Percentiles rank a stretch among this genome's conserved stretches.
Evolutionary conservation across 2,888 invertebrate species (phyloP).

Genomic region (Stenodema calcarata): DNA sequence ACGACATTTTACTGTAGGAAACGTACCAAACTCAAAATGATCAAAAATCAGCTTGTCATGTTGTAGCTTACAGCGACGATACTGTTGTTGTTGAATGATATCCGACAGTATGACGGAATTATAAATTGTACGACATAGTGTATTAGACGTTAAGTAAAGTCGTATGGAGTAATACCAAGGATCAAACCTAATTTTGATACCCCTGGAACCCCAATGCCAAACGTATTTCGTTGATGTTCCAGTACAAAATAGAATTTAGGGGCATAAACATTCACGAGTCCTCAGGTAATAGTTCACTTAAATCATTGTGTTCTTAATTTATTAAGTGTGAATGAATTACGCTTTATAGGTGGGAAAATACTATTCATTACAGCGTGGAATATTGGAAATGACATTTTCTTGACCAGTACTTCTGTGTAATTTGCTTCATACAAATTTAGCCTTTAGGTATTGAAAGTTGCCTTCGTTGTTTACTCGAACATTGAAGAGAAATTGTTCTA

Average conservation of each 20-base stretch:
- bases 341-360: constrained; percentile 12
- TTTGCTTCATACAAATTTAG: neutral
- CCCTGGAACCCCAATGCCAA: neutral
- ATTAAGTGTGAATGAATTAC: constrained; percentile 13
- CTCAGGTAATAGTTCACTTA: constrained; percentile 30
- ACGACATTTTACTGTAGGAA: too few relatives aligned
- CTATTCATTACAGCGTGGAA: neutral
- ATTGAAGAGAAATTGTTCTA: neutral
- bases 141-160: too few relatives aligned
- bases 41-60: too few relatives aligned
- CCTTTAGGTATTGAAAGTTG: neutral
- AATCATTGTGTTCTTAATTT: neutral
- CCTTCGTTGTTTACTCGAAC: neutral
- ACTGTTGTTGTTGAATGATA: too few relatives aligned
- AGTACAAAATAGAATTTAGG: neutral
- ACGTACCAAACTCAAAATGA: too few relatives aligned
- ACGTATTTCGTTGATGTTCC: neutral
- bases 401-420: neutral
- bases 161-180: too few relatives aligned
- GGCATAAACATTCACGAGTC: constrained; percentile 2
- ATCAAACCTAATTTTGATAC: neutral
- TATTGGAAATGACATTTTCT: neutral
- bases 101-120: too few relatives aligned
- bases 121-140: too few relatives aligned
- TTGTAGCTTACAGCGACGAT: too few relatives aligned